Base-by-base conservation (phyloP, 92 coral and sea anemone genomes). In the Porites divaricata region DNA sequence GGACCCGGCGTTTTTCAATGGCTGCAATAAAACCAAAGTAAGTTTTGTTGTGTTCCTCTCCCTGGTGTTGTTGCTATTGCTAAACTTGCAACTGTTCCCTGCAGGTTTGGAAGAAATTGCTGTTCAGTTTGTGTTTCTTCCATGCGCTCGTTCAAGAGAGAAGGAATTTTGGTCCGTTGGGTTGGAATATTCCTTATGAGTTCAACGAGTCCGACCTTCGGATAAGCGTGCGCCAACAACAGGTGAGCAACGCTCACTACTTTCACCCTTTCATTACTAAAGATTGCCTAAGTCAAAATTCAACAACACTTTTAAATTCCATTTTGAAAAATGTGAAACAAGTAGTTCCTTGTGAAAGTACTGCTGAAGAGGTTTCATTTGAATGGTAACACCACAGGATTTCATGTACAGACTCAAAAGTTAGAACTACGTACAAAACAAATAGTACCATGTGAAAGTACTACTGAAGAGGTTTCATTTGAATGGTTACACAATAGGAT, bases 121-220 rank as follows among this genome's bases (percentile, higher is more conserved):
- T 96, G 19, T 94, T 96, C 84, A 97, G 99, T 17, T 75, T 96
- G 87, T 96, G 99, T 79, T 96, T 96, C 87, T 96, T 96, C 59
- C 99, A 96, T 83, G 99, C 96, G 22, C 84, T 93, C 50, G 98
- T 96, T 23, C 99, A 96, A 87, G 99, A 96, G 81, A 85, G 99
- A 63, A 91, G 98, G 19, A 93, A 96, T 67, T 96, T 96, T 54
- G 99, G 99, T 57, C 98, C 99, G 10, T 93, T 96, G 67, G 99
- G 99, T 28, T 96, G 99, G 99, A 96, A 96, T 83, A 96, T 96
- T 62, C 98, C 99, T n/a, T 96, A 96, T 56, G 99, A 96, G 86
- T 96, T 96, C 84, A 96, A 96, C 90, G 99, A 96, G 76, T 94
- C 98, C 20, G 99, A 96, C 84, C 90, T 96, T 28, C 81, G 99